Conservation (phyloP, 2,797 vertebrate genomes). For the Cryptoblepharus egeriae region DNA sequence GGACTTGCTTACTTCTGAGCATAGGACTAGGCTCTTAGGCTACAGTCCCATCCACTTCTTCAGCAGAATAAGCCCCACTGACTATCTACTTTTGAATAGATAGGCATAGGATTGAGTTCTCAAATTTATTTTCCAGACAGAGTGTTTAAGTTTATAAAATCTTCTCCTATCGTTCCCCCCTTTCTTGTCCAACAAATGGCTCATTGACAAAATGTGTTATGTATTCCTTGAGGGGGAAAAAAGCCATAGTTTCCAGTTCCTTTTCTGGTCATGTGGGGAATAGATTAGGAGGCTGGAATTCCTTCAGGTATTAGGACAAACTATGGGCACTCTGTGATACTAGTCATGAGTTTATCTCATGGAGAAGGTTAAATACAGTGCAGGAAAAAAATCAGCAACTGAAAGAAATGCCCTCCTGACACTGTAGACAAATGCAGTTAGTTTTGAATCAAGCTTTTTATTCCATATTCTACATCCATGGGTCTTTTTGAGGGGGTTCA, state of each 20-base stretch:
- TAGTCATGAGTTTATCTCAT: conserved; percentile 76
- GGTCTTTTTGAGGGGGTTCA: no score
- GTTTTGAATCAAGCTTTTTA: neutral
- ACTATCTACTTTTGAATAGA: no score
- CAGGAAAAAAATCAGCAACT: conserved; percentile 15
- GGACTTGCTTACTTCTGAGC: no score
- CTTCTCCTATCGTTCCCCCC: neutral
- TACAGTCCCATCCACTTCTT: no score
- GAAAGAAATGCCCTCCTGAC: conserved; percentile 34
- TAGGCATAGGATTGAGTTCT: no score
- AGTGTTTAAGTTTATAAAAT: neutral
- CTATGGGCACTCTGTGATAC: conserved; percentile 61
- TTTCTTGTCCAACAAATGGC: conserved; percentile 8
- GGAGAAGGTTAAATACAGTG: conserved; percentile 66
- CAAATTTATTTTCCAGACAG: neutral
- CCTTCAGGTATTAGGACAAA: conserved; percentile 72
- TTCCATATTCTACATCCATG: neutral
- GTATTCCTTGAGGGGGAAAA: conserved; percentile 28
- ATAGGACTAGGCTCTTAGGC: no score
- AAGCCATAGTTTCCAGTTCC: conserved; percentile 26
- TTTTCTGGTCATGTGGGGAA: conserved; percentile 61
- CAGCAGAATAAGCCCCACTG: no score
- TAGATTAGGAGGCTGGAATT: conserved; percentile 69
- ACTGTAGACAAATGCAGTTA: conserved; percentile 12
- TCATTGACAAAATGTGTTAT: conserved; percentile 22